Evolutionary conservation across 2,797 vertebrate species (phyloP).

Genomic region (Telmatherina bonti): DNA sequence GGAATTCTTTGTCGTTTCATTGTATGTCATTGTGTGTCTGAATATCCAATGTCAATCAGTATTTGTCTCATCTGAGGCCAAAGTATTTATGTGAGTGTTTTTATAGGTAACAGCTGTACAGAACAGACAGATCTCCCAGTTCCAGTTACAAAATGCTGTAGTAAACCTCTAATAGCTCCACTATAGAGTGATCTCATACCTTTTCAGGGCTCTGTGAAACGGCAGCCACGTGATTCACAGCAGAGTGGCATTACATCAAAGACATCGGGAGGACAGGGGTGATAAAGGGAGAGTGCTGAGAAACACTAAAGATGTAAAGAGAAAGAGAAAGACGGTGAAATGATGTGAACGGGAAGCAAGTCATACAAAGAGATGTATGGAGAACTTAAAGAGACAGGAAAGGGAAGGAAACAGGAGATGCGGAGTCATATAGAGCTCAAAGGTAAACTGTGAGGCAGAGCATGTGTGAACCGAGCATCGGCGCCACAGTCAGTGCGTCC

Average conservation of each 20-base stretch:
- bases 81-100: background rate
- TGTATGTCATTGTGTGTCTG: background rate
- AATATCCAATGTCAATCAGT: background rate
- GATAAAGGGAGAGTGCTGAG: conserved; percentile 21
- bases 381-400: conserved; percentile 6
- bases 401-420: conserved; percentile 5
- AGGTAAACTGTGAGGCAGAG: conserved; percentile 51
- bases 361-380: background rate
- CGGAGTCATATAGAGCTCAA: conserved; percentile 60
- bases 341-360: background rate
- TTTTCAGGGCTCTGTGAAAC: conserved; percentile 43
- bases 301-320: conserved; percentile 5
- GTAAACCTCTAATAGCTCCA: conserved; percentile 32
- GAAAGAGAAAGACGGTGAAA: conserved; percentile 4
- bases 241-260: conserved; percentile 43
- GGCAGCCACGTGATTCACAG: conserved; percentile 41
- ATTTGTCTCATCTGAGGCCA: background rate
- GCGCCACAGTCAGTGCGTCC: conserved; percentile 24
- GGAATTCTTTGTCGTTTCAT: background rate
- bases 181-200: conserved; percentile 59
- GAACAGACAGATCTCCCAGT: background rate
- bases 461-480: conserved; percentile 28
- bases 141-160: background rate
- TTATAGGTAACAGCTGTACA: background rate
- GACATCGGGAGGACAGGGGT: conserved; percentile 24